Conservation (phyloP, 2,888 invertebrate genomes). For the Drosophila anomalata region DNA sequence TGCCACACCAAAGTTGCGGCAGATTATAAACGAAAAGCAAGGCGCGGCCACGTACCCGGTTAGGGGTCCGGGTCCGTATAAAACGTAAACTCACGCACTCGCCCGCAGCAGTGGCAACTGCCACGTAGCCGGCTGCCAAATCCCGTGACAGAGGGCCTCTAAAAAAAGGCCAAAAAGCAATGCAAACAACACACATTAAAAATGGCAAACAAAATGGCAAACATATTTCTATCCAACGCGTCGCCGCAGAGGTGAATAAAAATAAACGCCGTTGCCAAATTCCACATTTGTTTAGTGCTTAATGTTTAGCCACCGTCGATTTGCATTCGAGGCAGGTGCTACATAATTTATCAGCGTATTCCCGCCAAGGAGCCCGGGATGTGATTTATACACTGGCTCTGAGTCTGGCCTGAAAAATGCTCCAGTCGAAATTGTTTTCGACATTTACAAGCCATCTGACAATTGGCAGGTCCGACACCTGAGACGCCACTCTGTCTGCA, state of each 20-base stretch:
- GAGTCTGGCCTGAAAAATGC: slow-evolving; percentile 41
- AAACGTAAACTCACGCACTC: slow-evolving; percentile 75
- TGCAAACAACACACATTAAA: slow-evolving; percentile 69
- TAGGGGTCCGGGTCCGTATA: slow-evolving; percentile 50
- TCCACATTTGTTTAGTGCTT: slow-evolving; percentile 72
- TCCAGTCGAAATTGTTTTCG: slow-evolving; percentile 40
- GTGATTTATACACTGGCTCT: slow-evolving; percentile 64
- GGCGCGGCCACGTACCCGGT: slow-evolving; percentile 64
- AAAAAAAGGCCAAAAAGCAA: slow-evolving; percentile 13
- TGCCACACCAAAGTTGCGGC: slow-evolving; percentile 45
- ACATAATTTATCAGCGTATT: slow-evolving; percentile 67
- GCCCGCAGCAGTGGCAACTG: slow-evolving; percentile 58
- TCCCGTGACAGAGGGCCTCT: slow-evolving; percentile 25
- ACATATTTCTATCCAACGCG: slow-evolving; percentile 64
- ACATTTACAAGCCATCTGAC: slow-evolving; percentile 49
- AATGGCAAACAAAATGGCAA: slow-evolving; percentile 80
- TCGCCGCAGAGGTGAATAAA: slow-evolving; percentile 59
- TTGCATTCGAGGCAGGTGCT: slow-evolving; percentile 77
- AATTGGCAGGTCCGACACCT: slow-evolving; percentile 44
- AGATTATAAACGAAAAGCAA: slow-evolving; percentile 72
- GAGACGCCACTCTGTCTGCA: slow-evolving; percentile 43
- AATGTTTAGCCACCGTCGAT: slow-evolving; percentile 58
- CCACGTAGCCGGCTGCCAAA: slow-evolving; percentile 53
- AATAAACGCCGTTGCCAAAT: slow-evolving; percentile 50
- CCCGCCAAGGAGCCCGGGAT: slow-evolving; percentile 43